A percentile compares a stretch with the other conserved stretches of the same genome.
Evolutionary conservation across 2,888 invertebrate genomes (phyloP).

Genomic region (Catocala fraxini): DNA sequence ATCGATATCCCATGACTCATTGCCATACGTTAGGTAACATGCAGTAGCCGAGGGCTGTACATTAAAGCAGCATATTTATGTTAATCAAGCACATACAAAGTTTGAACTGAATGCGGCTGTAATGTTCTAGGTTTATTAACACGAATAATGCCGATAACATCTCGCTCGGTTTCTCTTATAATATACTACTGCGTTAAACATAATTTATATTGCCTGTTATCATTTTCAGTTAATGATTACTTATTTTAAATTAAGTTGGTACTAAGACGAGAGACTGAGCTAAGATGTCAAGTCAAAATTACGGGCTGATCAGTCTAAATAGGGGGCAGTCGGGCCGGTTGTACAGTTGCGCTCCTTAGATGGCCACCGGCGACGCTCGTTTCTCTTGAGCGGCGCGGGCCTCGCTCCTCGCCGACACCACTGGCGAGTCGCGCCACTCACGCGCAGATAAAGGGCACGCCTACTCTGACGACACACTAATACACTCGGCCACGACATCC

Average conservation of each 20-base stretch:
- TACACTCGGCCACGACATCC: constrained; percentile 28
- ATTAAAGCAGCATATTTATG: constrained; percentile 40
- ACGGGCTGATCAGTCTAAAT: constrained; percentile 75
- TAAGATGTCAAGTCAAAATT: constrained; percentile 70
- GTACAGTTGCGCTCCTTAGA: constrained; percentile 84
- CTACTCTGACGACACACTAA: constrained; percentile 42
- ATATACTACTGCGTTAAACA: constrained; percentile 15
- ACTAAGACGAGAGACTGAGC: constrained; percentile 53
- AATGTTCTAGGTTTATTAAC: constrained; percentile 32
- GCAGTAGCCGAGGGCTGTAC: constrained; percentile 20
- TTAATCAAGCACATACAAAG: constrained; percentile 21
- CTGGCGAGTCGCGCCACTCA: constrained; percentile 32
- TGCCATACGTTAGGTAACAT: constrained; percentile 19
- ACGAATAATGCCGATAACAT: constrained; percentile 17
- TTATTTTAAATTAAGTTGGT: constrained; percentile 29
- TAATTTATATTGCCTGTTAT: constrained; percentile 24
- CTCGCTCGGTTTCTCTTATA: constrained; percentile 15
- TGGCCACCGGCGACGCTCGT: constrained; percentile 77
- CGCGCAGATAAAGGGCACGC: constrained; percentile 47
- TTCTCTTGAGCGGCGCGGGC: constrained; percentile 59
- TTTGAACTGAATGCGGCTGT: constrained; percentile 22
- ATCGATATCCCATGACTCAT: constrained; percentile 11
- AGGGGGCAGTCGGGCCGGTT: constrained; percentile 78
- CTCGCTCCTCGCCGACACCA: constrained; percentile 36
- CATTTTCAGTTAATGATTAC: constrained; percentile 29